Base-by-base conservation (phyloP, 2,113 vertebrate genomes). In the Sinocyclocheilus maitianheensis region DNA sequence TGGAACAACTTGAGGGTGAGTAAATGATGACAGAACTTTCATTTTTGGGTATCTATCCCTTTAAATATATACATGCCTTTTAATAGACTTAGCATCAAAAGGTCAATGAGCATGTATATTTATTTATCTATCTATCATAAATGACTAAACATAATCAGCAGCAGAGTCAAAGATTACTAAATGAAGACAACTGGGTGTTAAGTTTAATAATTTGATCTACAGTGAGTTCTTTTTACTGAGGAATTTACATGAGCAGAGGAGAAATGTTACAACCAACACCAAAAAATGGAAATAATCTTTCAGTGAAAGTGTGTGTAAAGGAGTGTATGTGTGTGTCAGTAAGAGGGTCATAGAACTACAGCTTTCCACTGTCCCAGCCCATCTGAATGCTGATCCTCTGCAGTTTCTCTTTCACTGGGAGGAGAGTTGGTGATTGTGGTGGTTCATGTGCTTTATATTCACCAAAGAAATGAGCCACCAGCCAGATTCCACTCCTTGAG, bases 231-330 rank as follows among this genome's bases (percentile, higher is more conserved):
- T 60, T 60, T 22, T 22, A 60, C 18, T 60, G 18, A 22, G 7
- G 55, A 22, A 8, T 60, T 60, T 48, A 77, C 79, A 26, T 76
- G 3, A 3, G n/a, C 6, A 86, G 11, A 77, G 72, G 13, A 71
- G 72, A 77, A 16, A 40, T n/a, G 3, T 26, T 7, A 58, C 71
- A 46, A 13, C 37, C 24, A 10, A 18, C 20, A 30, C 53, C 4
- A 4, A 88, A 84, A 69, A 77, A 81, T 7, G 84, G 84, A 76
- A 74, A 84, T 37, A 89, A 30, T 69, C 69, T 85, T 5, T 87
- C 76, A 53, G 43, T 86, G 55, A 87, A 89, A 1, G 9, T 77
- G 48, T 84, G 79, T 62, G 53, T 87, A 58, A 89, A 78, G 2
- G 67, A 84, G 84, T 87, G 37, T 24, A 86, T 55, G 24, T 40